These are phyloP conservation scores for Pedionomus torquatus DNA, from an alignment of 2,113 vertebrate genomes.

Conservation along the genomic window DNA sequence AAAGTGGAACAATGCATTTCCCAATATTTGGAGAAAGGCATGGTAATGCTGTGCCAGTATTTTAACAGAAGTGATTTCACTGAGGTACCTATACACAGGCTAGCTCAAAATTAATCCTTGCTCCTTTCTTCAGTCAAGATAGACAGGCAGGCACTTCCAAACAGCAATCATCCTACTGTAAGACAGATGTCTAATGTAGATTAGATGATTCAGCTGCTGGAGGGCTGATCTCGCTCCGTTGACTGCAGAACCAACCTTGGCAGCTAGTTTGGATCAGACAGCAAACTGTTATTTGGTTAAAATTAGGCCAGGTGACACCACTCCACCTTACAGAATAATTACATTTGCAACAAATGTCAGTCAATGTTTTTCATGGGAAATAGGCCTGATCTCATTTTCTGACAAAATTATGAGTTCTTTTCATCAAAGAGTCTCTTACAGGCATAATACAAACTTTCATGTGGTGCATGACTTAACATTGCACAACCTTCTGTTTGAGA, in stretches of 20 bases:
- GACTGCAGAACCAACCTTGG: neutral
- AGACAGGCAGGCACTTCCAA: conserved; percentile 33
- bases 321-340: neutral
- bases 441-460: neutral
- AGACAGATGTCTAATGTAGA: conserved; percentile 56
- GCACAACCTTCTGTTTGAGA: neutral
- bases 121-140: neutral
- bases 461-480: neutral
- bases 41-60: neutral
- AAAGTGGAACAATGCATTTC: neutral
- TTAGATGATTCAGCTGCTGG: conserved; percentile 53
- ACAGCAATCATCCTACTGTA: neutral
- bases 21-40: neutral
- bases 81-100: neutral
- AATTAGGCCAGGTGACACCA: neutral
- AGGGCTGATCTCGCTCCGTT: neutral
- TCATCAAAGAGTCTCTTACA: neutral
- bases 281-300: neutral
- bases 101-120: neutral
- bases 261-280: conserved; percentile 1
- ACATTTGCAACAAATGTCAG: neutral
- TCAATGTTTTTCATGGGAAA: neutral
- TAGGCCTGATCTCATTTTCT: neutral
- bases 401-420: neutral
- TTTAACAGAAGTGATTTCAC: neutral